These are phyloP conservation scores for Prunella himalayana DNA, from an alignment of 2,113 vertebrate species.

Conservation along the genomic window DNA sequence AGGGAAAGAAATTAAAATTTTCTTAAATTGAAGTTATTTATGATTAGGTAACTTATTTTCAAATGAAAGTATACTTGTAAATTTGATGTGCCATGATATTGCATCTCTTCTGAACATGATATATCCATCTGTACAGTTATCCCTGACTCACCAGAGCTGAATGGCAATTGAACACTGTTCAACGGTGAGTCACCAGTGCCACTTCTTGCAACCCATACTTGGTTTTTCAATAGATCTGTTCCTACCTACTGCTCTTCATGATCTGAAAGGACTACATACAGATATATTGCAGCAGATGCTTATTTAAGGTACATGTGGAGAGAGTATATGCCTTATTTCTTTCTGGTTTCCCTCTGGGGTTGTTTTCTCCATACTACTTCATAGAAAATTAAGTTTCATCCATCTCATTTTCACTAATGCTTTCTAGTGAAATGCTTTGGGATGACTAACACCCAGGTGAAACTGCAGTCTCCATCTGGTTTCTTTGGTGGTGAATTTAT, in stretches of 20 bases:
- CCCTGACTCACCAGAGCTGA: background rate
- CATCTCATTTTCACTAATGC: background rate
- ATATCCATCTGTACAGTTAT: background rate
- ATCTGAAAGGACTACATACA: background rate
- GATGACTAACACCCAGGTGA: background rate
- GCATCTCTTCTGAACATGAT: background rate
- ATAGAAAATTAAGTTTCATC: background rate
- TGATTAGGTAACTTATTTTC: background rate
- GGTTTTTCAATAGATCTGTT: background rate
- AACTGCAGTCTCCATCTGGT: background rate
- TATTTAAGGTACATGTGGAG: background rate
- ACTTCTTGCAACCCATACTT: background rate
- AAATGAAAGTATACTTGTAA: background rate
- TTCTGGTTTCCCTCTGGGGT: background rate
- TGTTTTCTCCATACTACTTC: background rate
- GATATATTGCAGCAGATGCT: background rate
- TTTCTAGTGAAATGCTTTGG: background rate
- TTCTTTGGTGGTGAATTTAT: background rate
- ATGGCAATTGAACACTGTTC: background rate
- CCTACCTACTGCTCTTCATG: background rate
- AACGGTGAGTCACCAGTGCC: background rate
- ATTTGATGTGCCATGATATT: background rate
- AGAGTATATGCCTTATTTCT: background rate
- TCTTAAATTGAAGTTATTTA: background rate
- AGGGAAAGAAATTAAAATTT: constrained; percentile 12